These are phyloP conservation scores for Bombus turneri DNA, from an alignment of 1,140 invertebrate species.

Conservation along the genomic window DNA sequence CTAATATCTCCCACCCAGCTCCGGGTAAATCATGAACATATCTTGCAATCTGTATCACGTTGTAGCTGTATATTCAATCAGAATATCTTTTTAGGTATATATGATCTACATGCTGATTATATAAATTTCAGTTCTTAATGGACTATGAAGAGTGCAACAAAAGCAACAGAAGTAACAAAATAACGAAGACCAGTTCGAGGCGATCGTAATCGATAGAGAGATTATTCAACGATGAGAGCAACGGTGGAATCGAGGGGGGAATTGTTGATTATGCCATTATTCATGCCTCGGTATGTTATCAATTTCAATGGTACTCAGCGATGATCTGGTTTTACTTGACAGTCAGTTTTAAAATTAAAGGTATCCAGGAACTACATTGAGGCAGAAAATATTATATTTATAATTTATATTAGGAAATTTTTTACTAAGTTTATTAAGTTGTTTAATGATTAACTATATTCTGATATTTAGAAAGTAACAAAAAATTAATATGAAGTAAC, in stretches of 20 bases:
- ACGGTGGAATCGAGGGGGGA: neutral
- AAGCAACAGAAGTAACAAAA: neutral
- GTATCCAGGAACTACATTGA: too few species aligned
- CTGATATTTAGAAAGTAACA: too few species aligned
- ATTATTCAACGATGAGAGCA: neutral
- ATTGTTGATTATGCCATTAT: constrained; percentile 20
- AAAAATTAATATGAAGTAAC: neutral
- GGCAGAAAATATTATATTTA: neutral
- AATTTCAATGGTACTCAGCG: neutral
- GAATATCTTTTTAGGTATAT: neutral
- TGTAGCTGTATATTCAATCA: neutral
- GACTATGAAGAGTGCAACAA: neutral
- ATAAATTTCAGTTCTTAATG: neutral
- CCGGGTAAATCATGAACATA: neutral
- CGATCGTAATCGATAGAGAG: neutral
- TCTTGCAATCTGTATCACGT: neutral
- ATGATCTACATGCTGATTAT: too few species aligned
- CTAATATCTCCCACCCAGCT: neutral
- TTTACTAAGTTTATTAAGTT: neutral
- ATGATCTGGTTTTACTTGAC: neutral
- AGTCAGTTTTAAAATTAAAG: neutral
- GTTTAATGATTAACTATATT: neutral
- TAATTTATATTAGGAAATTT: neutral
- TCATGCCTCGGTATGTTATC: neutral
- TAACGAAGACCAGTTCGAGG: neutral